Evolutionary conservation across 2,797 vertebrate genomes (phyloP), one percentile per base, ranked within the genome.

Genomic region (Florisuga fusca): DNA sequence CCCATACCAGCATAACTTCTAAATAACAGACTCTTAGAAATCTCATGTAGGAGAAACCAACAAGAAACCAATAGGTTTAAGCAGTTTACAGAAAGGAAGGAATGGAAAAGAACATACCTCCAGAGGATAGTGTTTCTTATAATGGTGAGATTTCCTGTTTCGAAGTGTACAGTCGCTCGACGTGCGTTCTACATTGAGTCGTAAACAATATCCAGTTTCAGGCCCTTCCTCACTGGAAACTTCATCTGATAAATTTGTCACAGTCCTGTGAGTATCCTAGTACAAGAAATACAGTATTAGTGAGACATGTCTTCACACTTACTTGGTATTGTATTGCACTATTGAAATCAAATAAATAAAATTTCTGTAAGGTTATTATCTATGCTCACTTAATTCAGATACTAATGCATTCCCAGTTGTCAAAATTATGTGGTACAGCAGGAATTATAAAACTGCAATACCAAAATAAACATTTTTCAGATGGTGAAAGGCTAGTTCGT

Each of bases 141-240:
- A 99, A 94, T 99, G 98, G 46, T 99, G 99, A 22, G 98, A n/a
- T 93, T 99, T 99, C 96, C 99, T 98, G 96, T 98, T 99, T 66
- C 99, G 98, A 83, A 99, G 98, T 0, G 97, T 91, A 20, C 98
- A 98, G 57, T 99, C 99, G 10, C 97, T 98, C 79, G 98, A 98
- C 67, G 98, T 89, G 64, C 99, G 98, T 18, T 99, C 99, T 5
- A 95, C 96, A 19, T 96, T 98, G 75, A 98, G 98, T 62, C 98
- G 97, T 73, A 98, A 48, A 27, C 97, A 97, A 94, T 99, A 99
- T 62, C 98, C 98, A 12, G 98, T 94, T 69, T 99, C 99, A 12
- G 98, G 99, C 74, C 99, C 99, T 91, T 99, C 99, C 93, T 99
- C 99, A 38, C 99, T 99, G 61, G 99, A 99, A 17, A 99, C 99